These are phyloP conservation scores for Thumatha senex DNA, from an alignment of 2,888 invertebrate genomes.

Conservation along the genomic window DNA sequence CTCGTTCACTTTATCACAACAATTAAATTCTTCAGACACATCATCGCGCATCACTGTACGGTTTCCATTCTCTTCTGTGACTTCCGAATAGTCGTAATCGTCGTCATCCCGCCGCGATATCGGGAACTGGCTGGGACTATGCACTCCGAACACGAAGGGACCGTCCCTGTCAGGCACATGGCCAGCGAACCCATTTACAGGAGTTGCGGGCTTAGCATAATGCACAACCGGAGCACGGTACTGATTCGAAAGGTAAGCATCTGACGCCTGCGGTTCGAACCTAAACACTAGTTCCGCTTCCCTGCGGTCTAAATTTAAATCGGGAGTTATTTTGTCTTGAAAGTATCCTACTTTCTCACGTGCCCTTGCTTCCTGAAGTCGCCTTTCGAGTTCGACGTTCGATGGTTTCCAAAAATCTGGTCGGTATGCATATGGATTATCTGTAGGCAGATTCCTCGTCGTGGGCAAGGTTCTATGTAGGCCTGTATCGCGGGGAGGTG, in stretches of 20 bases:
- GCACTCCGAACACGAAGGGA: slow-evolving; percentile 85
- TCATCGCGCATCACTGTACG: slow-evolving; percentile 71
- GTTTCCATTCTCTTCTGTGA: slow-evolving; percentile 63
- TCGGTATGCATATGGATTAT: slow-evolving; percentile 63
- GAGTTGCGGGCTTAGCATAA: slow-evolving; percentile 73
- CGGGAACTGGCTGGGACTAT: slow-evolving; percentile 80
- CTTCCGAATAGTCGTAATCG: slow-evolving; percentile 79
- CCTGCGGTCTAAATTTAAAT: slow-evolving; percentile 71
- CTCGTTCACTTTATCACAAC: slow-evolving; percentile 82
- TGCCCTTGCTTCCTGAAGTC: slow-evolving; percentile 69
- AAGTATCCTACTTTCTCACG: slow-evolving; percentile 78
- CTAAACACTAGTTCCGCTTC: slow-evolving; percentile 78
- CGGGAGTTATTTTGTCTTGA: slow-evolving; percentile 75
- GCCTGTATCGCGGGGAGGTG: slow-evolving; percentile 71
- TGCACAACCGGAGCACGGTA: slow-evolving; percentile 72
- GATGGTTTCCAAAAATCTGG: slow-evolving; percentile 77
- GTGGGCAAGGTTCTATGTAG: slow-evolving; percentile 65
- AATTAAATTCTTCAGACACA: slow-evolving; percentile 71
- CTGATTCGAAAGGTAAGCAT: slow-evolving; percentile 72
- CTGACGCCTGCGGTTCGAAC: slow-evolving; percentile 75
- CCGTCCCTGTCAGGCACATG: slow-evolving; percentile 78
- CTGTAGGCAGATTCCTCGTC: slow-evolving; percentile 56
- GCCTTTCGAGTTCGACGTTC: slow-evolving; percentile 75
- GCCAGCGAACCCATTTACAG: slow-evolving; percentile 70
- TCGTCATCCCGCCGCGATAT: slow-evolving; percentile 66